A percentile compares a stretch with the other conserved stretches of the same genome.
Evolutionary conservation across 2,888 invertebrate genomes (phyloP).

Genomic region (Mamestra brassicae): DNA sequence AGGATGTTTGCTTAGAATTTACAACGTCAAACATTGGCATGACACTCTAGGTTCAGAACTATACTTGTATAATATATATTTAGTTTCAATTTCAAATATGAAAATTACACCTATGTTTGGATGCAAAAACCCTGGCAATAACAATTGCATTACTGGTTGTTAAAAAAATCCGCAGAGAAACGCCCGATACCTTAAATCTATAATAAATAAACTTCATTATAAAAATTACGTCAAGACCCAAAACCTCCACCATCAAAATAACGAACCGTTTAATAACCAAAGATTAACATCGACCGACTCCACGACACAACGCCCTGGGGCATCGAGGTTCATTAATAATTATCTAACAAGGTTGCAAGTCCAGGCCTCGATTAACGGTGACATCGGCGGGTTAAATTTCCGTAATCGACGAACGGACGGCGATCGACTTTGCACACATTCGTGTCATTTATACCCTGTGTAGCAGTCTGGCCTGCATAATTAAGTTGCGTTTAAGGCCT

Average conservation of each 20-base stretch:
- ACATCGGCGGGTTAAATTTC: constrained; percentile 57
- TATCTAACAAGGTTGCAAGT: constrained; percentile 59
- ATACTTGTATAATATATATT: background rate
- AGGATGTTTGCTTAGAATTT: background rate
- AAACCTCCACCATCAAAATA: constrained; percentile 18
- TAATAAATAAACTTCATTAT: background rate
- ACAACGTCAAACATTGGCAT: background rate
- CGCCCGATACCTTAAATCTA: background rate
- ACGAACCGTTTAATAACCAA: constrained; percentile 31
- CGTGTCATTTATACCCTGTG: constrained; percentile 53
- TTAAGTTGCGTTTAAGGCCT: constrained; percentile 36
- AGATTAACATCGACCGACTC: constrained; percentile 42
- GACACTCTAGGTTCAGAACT: background rate
- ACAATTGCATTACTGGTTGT: background rate
- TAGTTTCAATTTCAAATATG: too few relatives aligned
- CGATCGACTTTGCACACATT: constrained; percentile 41
- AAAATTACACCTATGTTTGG: too few relatives aligned
- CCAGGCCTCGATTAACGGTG: constrained; percentile 61
- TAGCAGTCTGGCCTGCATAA: constrained; percentile 39
- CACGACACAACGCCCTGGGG: constrained; percentile 46
- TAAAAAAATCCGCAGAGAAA: too few relatives aligned
- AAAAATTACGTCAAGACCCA: background rate
- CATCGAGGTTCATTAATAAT: constrained; percentile 63
- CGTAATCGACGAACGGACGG: constrained; percentile 47
- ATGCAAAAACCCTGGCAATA: background rate